These are phyloP conservation scores for Drosophila nebulosa DNA, from an alignment of 1,140 invertebrate genomes.

Conservation along the genomic window DNA sequence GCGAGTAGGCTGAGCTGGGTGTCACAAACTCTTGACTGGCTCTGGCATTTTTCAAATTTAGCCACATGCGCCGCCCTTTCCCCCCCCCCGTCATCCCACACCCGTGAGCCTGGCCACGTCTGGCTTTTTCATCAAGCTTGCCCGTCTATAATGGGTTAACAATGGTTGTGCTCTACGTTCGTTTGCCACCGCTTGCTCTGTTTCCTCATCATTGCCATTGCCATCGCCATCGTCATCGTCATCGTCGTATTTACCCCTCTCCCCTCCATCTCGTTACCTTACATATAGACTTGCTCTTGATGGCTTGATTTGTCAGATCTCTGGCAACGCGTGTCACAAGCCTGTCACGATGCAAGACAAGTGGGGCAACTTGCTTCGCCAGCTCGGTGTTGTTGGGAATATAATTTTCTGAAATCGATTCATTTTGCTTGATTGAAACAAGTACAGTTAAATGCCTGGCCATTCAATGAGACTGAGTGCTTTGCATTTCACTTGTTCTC, in stretches of 20 bases:
- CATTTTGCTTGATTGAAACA: not conserved
- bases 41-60: conserved; percentile 19
- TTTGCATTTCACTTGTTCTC: too few relatives aligned
- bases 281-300: not conserved
- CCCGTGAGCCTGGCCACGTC: not conserved
- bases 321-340: conserved; percentile 40
- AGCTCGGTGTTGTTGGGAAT: not conserved
- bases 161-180: not conserved
- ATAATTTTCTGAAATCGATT: not conserved
- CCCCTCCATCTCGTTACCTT: too few relatives aligned
- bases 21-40: not conserved
- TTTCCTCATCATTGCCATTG: not conserved
- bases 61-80: not conserved
- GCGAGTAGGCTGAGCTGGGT: not conserved
- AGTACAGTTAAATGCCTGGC: not conserved
- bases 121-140: not conserved
- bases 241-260: too few relatives aligned
- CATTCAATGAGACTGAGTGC: not conserved
- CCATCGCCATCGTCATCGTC: not conserved
- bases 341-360: conserved; percentile 32
- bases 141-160: conserved; percentile 41
- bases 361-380: not conserved
- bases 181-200: not conserved
- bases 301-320: conserved; percentile 48
- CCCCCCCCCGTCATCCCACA: not conserved